A percentile compares a stretch with the other conserved stretches of the same genome.
These are phyloP conservation scores for Chlamydotis undulata DNA, from an alignment of 2,113 vertebrate genomes.

Conservation along the genomic window DNA sequence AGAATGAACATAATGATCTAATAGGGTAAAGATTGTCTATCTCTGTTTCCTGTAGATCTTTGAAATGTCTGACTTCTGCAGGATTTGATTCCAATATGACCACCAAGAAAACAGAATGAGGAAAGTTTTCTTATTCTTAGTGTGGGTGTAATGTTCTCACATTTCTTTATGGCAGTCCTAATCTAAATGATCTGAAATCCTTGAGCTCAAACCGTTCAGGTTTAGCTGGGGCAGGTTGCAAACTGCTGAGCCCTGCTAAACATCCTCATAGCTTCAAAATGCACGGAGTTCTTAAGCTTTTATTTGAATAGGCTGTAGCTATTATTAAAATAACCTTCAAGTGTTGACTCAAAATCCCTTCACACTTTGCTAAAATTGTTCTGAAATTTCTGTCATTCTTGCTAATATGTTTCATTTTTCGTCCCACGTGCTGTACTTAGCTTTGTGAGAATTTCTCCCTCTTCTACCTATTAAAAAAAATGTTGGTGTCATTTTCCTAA, in stretches of 20 bases:
- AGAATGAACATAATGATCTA: conserved; percentile 24
- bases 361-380: conserved; percentile 70
- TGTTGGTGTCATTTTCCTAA: conserved; percentile 48
- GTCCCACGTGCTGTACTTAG: conserved; percentile 34
- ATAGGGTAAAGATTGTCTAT: conserved; percentile 28
- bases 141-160: conserved; percentile 10
- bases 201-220: neutral
- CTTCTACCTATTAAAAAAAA: conserved; percentile 55
- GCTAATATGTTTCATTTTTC: conserved; percentile 68
- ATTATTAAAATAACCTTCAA: conserved; percentile 79
- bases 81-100: conserved; percentile 51
- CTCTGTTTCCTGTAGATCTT: conserved; percentile 18
- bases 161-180: conserved; percentile 37
- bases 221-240: conserved; percentile 59
- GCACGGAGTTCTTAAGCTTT: conserved; percentile 66
- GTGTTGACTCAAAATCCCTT: conserved; percentile 76
- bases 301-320: conserved; percentile 76
- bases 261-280: conserved; percentile 71
- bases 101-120: conserved; percentile 16
- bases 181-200: conserved; percentile 30
- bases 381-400: conserved; percentile 72
- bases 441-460: conserved; percentile 2
- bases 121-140: conserved; percentile 25
- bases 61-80: conserved; percentile 30
- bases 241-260: conserved; percentile 60